Percentiles rank a stretch among this genome's conserved stretches.
Evolutionary conservation across 2,797 vertebrate species (phyloP).

Genomic region (Pseudochirops cupreus): DNA sequence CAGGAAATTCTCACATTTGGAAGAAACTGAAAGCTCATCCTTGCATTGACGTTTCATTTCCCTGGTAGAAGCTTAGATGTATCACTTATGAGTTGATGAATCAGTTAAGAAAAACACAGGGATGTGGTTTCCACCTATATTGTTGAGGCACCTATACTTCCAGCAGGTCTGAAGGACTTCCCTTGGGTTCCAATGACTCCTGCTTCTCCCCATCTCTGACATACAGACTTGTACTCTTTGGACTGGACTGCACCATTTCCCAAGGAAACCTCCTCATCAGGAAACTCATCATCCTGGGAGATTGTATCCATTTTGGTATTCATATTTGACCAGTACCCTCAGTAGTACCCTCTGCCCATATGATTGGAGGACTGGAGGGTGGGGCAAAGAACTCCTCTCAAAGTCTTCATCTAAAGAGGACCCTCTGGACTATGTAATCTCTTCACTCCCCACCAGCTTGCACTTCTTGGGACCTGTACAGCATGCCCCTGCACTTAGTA

Average conservation of each 20-base stretch:
- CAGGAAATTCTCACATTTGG: constrained; percentile 54
- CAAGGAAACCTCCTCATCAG: background rate
- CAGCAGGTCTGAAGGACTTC: background rate
- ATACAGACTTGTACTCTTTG: background rate
- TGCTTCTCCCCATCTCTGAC: background rate
- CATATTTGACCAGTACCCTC: background rate
- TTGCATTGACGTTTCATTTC: background rate
- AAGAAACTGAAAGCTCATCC: background rate
- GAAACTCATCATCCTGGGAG: background rate
- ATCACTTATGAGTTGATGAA: background rate
- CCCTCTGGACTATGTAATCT: background rate
- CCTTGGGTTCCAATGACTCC: background rate
- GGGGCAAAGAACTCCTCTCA: background rate
- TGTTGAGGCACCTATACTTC: background rate
- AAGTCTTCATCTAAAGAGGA: background rate
- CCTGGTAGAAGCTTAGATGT: background rate
- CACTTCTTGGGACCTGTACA: background rate
- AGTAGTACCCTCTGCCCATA: background rate
- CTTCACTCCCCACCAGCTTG: background rate
- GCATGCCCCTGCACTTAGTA: background rate
- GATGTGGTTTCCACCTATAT: background rate
- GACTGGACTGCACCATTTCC: background rate
- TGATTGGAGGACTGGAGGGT: background rate
- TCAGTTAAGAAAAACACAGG: background rate
- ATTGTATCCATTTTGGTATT: background rate